Percentiles rank a stretch among this genome's conserved stretches.
These are phyloP conservation scores for Heliocidaris erythrogramma DNA, from an alignment of 35 echinoderm and acorn worm species.

Conservation along the genomic window DNA sequence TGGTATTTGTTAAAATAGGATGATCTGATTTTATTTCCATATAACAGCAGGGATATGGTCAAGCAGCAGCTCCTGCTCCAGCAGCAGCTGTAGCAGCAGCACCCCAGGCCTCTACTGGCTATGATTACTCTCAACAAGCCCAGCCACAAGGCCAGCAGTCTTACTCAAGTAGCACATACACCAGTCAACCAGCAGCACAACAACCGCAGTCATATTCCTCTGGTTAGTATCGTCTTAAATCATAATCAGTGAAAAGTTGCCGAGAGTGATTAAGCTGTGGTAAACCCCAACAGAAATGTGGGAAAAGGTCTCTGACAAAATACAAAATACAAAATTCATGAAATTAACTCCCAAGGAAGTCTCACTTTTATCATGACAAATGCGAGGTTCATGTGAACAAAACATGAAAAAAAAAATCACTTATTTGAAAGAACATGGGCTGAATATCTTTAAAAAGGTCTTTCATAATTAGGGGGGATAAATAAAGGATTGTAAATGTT, in stretches of 20 bases:
- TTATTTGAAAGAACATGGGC: too few relatives aligned
- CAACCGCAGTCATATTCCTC: not conserved
- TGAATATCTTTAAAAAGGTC: too few relatives aligned
- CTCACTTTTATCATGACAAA: not conserved
- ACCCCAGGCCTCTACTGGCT: conserved; percentile 36
- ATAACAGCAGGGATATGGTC: not conserved
- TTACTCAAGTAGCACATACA: not conserved
- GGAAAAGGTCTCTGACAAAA: too few relatives aligned
- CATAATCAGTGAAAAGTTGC: too few relatives aligned
- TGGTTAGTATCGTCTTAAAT: not conserved
- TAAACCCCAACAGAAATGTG: too few relatives aligned
- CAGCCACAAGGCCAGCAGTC: not conserved
- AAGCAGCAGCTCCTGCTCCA: not conserved
- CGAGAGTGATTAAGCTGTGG: not conserved
- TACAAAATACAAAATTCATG: too few relatives aligned
- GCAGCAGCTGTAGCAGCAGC: not conserved
- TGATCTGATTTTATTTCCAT: not conserved
- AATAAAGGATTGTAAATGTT: not conserved
- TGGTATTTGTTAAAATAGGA: too few relatives aligned
- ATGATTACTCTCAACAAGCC: conserved; percentile 7
- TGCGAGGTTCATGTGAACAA: not conserved
- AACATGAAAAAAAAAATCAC: not conserved
- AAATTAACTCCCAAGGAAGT: not conserved
- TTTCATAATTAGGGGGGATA: too few relatives aligned
- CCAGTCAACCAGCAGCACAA: conserved; percentile 4